Evolutionary conservation across 2,888 invertebrate genomes (phyloP).

Genomic region (Diadegma fenestrale): DNA sequence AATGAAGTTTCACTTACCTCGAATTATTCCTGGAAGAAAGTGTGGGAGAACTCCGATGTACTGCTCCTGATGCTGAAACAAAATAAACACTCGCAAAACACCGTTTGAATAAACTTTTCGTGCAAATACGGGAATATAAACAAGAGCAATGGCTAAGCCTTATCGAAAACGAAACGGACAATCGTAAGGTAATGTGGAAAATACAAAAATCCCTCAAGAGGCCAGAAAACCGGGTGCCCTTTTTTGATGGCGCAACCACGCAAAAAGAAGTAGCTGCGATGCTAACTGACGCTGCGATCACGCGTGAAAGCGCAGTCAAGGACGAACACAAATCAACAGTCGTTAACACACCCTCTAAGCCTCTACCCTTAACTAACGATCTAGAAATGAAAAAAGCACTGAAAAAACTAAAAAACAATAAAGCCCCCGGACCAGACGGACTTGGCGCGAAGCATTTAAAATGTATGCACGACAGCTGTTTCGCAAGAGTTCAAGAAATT

Average conservation of each 20-base stretch:
- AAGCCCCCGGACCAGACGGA: constrained; percentile 10
- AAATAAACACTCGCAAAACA: too few relatives aligned
- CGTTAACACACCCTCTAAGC: constrained; percentile 8
- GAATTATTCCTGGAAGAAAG: too few relatives aligned
- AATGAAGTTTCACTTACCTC: too few relatives aligned
- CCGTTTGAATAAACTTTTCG: too few relatives aligned
- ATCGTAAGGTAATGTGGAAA: constrained; percentile 41
- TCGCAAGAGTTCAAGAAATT: constrained; percentile 15
- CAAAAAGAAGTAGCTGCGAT: constrained; percentile 20
- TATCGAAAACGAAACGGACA: constrained; percentile 41
- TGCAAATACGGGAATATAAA: too few relatives aligned
- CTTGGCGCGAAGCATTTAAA: constrained; percentile 6
- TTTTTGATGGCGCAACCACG: constrained; percentile 11
- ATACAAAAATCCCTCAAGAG: constrained; percentile 46
- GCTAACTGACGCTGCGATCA: neutral
- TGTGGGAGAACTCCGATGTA: too few relatives aligned
- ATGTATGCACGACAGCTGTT: constrained; percentile 24
- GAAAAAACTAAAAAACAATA: constrained; percentile 24
- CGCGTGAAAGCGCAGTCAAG: constrained; percentile 19
- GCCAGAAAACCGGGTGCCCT: constrained; percentile 20
- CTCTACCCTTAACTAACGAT: constrained; percentile 1
- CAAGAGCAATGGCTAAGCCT: constrained; percentile 28
- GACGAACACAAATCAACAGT: constrained; percentile 6
- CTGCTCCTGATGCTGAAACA: too few relatives aligned
- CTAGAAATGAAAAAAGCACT: constrained; percentile 27